Base-by-base conservation (phyloP, 2,888 invertebrate genomes). In the Amorpha juglandis region DNA sequence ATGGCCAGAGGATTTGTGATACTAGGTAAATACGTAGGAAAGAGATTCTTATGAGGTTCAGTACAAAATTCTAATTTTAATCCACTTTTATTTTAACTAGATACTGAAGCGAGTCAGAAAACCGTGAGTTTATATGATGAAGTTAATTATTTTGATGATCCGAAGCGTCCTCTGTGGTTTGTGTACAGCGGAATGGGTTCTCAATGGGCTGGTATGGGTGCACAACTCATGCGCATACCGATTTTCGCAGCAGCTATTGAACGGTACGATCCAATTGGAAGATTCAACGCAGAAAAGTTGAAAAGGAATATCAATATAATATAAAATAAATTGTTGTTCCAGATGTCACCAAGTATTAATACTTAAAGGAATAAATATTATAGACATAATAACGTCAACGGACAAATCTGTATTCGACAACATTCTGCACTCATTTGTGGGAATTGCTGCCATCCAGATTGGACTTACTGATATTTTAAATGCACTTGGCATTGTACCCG, bases 371-470 rank as follows among this genome's bases (percentile, higher is more conserved):
- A 55, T 68, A 1, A 63, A 68, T 16, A 50, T 68, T 4, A 19
- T 68, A 16, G n/a, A 65, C 6, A 68, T 68, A 33, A 85, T 96
- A 7, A 94, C 95, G 42, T 92, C 93, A 0, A 86, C 88, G 6
- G 95, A 96, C 74, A 93, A 94, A 16, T 87, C 81, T 0, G 82
- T 75, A 38, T 86, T 81, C 62, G 79, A 84, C 66, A 95, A 95
- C 76, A 95, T 96, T 52, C 80, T 96, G 8, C 91, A 96, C 83
- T 95, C 96, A 3, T 97, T 97, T 84, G 95, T 97, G 33, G 95
- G 96, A 19, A 97, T 97, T 70, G 95, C 96, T 16, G 95, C 96
- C 0, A 79, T 92, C 1, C 91, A 94, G 92, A 95, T 96, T 68
- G 93, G 86, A 6, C 70, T 79, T 0, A 79, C 79, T 52, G 78